These are phyloP conservation scores for Hermatobates lingyangjiaoensis DNA, from an alignment of 1,140 invertebrate genomes.

Conservation along the genomic window DNA sequence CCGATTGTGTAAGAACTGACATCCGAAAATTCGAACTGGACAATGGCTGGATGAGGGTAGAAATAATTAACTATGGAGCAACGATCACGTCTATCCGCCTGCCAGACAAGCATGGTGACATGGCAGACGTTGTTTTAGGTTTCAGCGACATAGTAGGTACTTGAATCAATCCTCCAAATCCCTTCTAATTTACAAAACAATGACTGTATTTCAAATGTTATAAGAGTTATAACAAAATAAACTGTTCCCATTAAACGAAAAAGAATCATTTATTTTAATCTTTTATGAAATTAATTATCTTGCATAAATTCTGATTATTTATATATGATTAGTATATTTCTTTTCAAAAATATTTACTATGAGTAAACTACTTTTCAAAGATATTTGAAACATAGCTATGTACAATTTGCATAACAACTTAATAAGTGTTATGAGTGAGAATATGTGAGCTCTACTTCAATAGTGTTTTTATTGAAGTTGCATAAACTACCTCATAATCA, in stretches of 20 bases:
- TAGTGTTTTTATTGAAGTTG: too few relatives aligned
- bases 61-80: conserved; percentile 57
- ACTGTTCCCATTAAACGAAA: background rate
- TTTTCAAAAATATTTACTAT: too few relatives aligned
- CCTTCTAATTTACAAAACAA: background rate
- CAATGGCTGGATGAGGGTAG: conserved; percentile 4
- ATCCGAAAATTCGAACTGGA: background rate
- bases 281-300: too few relatives aligned
- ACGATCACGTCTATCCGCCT: conserved; percentile 51
- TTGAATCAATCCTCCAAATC: background rate
- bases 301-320: too few relatives aligned
- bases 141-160: conserved; percentile 49
- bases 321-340: too few relatives aligned
- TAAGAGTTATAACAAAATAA: background rate
- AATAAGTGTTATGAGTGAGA: too few relatives aligned
- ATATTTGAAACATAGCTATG: too few relatives aligned
- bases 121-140: conserved; percentile 53
- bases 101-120: conserved; percentile 43
- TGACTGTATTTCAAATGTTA: background rate
- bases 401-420: too few relatives aligned
- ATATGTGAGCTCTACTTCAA: too few relatives aligned
- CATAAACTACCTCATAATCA: too few relatives aligned
- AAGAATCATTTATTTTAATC: background rate
- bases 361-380: too few relatives aligned
- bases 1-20: background rate